Percentiles rank a stretch among this genome's conserved stretches.
Evolutionary conservation across 2,888 invertebrate species (phyloP).

Genomic region (Drosophila macrospina): DNA sequence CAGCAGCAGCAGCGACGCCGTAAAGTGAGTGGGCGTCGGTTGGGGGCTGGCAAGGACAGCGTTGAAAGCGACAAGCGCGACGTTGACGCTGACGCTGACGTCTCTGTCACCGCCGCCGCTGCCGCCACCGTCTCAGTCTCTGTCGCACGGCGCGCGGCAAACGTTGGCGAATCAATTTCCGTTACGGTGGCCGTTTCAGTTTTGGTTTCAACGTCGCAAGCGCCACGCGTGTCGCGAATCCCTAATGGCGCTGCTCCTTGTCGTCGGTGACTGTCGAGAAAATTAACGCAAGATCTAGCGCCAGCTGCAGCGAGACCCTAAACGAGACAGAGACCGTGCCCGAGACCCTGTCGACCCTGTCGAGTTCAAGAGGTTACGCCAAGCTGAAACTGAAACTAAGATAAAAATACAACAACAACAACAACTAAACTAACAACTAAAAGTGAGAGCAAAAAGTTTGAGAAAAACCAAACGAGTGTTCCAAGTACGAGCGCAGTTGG

Average conservation of each 20-base stretch:
- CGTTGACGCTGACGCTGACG: conserved; percentile 38
- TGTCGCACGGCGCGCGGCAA: conserved; percentile 50
- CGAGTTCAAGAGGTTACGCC: conserved; percentile 21
- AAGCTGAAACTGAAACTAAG: conserved; percentile 19
- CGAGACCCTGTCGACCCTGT: conserved; percentile 6
- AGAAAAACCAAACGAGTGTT: conserved; percentile 8
- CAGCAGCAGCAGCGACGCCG: conserved; percentile 38
- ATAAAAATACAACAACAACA: conserved; percentile 7
- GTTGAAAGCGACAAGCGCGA: conserved; percentile 19
- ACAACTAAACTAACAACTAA: neutral
- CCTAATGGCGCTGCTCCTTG: conserved; percentile 65
- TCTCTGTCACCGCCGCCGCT: conserved; percentile 30
- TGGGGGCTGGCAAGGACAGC: conserved; percentile 72
- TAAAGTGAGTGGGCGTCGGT: conserved; percentile 66
- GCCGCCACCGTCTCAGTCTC: conserved; percentile 10
- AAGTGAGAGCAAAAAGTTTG: conserved; percentile 26
- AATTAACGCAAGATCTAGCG: conserved; percentile 55
- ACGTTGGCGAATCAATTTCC: conserved; percentile 79
- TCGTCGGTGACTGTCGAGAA: conserved; percentile 37
- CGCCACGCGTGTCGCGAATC: conserved; percentile 79
- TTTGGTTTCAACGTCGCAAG: conserved; percentile 76
- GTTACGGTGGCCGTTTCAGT: conserved; percentile 78
- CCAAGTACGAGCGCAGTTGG: conserved; percentile 13
- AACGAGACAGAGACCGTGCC: conserved; percentile 1
- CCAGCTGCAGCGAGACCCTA: conserved; percentile 5